These are phyloP conservation scores for Solen grandis DNA, from an alignment of 1,140 invertebrate species.

Conservation along the genomic window DNA sequence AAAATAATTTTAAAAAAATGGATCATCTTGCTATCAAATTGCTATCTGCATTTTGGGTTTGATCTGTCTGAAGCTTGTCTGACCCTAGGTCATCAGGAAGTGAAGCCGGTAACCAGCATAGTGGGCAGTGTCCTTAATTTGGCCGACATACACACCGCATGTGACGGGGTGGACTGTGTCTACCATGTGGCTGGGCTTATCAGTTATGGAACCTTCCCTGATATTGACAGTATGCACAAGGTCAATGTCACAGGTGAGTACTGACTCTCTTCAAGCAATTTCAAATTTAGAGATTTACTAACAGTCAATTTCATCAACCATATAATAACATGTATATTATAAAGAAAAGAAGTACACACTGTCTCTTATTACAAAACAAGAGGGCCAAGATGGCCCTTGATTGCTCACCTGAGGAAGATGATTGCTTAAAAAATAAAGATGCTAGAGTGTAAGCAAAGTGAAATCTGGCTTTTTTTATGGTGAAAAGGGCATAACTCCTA, in stretches of 20 bases:
- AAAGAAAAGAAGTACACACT: neutral
- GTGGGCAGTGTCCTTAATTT: slow-evolving; percentile 80
- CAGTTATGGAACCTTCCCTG: slow-evolving; percentile 84
- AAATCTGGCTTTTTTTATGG: too few relatives aligned
- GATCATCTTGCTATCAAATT: neutral
- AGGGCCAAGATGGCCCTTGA: too few relatives aligned
- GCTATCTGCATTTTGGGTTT: too few relatives aligned
- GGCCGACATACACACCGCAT: slow-evolving; percentile 74
- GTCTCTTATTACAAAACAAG: too few relatives aligned
- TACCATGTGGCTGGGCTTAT: slow-evolving; percentile 86
- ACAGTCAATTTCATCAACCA: neutral
- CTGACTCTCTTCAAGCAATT: neutral
- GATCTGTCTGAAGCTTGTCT: too few relatives aligned
- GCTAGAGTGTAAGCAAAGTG: too few relatives aligned
- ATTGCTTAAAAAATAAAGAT: too few relatives aligned
- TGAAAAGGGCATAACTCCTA: too few relatives aligned
- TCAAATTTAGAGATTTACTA: neutral
- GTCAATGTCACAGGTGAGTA: slow-evolving; percentile 84
- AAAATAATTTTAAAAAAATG: neutral
- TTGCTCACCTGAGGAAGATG: too few relatives aligned
- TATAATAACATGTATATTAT: neutral
- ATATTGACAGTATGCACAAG: slow-evolving; percentile 82
- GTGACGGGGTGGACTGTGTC: slow-evolving; percentile 83
- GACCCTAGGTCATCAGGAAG: slow-evolving; percentile 82
- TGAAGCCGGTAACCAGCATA: slow-evolving; percentile 51